A percentile compares a stretch with the other conserved stretches of the same genome.
phyloP scores from a whole-genome alignment of 2,888 invertebrate genomes.

The Drosophila conformis region DNA sequence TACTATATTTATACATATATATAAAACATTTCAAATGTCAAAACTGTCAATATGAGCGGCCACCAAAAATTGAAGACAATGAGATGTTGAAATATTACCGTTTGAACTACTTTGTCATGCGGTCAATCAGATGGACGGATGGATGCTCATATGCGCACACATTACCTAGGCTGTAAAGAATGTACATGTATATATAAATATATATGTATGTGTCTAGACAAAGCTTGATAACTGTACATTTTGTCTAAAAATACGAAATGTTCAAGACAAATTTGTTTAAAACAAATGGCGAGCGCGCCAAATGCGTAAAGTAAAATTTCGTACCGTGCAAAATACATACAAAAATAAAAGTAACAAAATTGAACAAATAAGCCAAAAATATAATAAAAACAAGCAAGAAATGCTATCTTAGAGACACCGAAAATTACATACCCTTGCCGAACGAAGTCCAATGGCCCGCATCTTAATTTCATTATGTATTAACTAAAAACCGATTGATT shows the following conservation, averaged over 20 bases:
- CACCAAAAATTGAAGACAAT: constrained; percentile 54
- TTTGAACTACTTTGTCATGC: constrained; percentile 50
- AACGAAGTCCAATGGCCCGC: background rate
- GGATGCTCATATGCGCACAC: constrained; percentile 29
- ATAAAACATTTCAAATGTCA: constrained; percentile 60
- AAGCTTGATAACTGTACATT: constrained; percentile 59
- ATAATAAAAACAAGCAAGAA: constrained; percentile 14
- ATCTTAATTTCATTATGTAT: background rate
- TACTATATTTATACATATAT: constrained; percentile 18
- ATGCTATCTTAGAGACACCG: background rate
- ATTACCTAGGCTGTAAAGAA: constrained; percentile 39
- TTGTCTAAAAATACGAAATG: constrained; percentile 70
- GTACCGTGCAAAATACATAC: constrained; percentile 25
- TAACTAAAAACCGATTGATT: background rate
- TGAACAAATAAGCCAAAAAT: constrained; percentile 21
- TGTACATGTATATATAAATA: constrained; percentile 1
- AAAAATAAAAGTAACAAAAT: constrained; percentile 12
- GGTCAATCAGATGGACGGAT: constrained; percentile 28
- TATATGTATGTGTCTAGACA: constrained; percentile 12
- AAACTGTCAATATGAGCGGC: constrained; percentile 70
- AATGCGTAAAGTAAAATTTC: constrained; percentile 38
- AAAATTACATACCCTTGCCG: background rate
- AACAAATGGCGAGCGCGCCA: constrained; percentile 59
- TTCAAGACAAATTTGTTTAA: constrained; percentile 66
- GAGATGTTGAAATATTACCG: constrained; percentile 50